phyloP scores from a whole-genome alignment of 2,888 invertebrate genomes.

The Plemyria rubiginata region DNA sequence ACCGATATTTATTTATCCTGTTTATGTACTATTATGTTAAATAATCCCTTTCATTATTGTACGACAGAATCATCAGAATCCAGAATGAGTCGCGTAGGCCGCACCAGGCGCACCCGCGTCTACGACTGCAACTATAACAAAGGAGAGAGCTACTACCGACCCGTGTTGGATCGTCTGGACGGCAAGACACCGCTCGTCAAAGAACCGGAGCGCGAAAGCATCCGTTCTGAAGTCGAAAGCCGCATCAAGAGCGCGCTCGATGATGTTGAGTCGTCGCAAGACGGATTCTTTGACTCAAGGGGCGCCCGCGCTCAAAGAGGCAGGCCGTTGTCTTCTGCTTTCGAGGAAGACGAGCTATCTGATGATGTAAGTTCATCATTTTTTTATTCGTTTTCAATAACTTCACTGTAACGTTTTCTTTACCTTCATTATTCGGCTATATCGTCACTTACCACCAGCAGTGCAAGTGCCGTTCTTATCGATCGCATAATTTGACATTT shows the following conservation, averaged over 20 bases:
- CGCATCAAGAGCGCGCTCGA: constrained; percentile 70
- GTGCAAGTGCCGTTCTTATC: no score
- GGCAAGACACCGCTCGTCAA: constrained; percentile 80
- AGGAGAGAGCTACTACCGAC: constrained; percentile 93
- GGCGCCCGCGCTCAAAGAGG: constrained; percentile 81
- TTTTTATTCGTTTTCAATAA: neutral
- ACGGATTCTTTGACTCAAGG: constrained; percentile 88
- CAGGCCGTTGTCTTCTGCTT: constrained; percentile 73
- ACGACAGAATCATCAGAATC: constrained; percentile 10
- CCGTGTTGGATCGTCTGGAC: constrained; percentile 90
- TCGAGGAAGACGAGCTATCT: constrained; percentile 75
- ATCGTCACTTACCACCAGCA: no score
- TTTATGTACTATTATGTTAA: neutral
- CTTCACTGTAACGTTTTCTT: no score
- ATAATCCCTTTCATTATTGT: constrained; percentile 3
- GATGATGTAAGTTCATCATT: constrained; percentile 74
- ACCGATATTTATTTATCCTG: no score
- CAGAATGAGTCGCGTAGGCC: constrained; percentile 74
- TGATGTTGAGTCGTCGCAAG: constrained; percentile 67
- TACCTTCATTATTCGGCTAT: no score
- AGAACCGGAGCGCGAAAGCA: constrained; percentile 69
- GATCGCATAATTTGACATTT: no score
- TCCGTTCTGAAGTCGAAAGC: constrained; percentile 67
- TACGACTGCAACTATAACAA: constrained; percentile 95
- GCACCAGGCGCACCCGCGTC: constrained; percentile 91